Percentiles rank a stretch among this genome's conserved stretches.
Evolutionary conservation across 2,888 invertebrate genomes (phyloP).

Genomic region (Drosophila nr. perissopoda): DNA sequence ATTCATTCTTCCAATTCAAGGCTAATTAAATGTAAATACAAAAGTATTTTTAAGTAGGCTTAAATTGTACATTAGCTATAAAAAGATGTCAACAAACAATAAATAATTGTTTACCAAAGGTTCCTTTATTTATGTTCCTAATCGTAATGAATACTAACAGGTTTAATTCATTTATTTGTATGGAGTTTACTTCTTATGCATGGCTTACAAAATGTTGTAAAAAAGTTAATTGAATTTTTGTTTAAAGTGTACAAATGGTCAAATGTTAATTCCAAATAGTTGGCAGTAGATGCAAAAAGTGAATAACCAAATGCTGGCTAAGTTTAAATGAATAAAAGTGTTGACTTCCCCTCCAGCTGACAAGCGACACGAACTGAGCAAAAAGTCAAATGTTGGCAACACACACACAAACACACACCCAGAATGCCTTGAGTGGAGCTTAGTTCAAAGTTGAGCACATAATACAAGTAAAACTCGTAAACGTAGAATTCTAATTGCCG

Average conservation of each 20-base stretch:
- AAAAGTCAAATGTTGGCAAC: slow-evolving; percentile 37
- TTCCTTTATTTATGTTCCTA: neutral
- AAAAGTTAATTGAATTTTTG: slow-evolving; percentile 7
- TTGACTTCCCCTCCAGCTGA: slow-evolving; percentile 6
- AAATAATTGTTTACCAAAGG: neutral
- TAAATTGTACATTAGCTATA: neutral
- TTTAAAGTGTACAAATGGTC: neutral
- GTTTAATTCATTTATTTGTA: neutral
- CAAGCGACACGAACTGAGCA: slow-evolving; percentile 29
- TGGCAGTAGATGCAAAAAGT: slow-evolving; percentile 18
- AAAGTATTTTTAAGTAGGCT: neutral
- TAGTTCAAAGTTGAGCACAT: slow-evolving; percentile 22
- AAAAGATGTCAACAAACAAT: no score
- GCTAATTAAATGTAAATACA: neutral
- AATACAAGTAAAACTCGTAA: slow-evolving; percentile 20
- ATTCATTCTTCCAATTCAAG: neutral
- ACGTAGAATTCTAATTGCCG: slow-evolving; percentile 43
- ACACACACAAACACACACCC: neutral
- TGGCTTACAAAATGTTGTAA: neutral
- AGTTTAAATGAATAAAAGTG: slow-evolving; percentile 45
- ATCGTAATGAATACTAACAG: neutral
- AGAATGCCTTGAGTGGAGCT: slow-evolving; percentile 11
- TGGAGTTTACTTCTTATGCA: neutral
- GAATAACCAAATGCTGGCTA: slow-evolving; percentile 24
- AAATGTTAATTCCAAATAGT: slow-evolving; percentile 28